Evolutionary conservation across 2,888 invertebrate species (phyloP), one percentile per base, ranked within the genome.

Genomic region (Spisula solida): DNA sequence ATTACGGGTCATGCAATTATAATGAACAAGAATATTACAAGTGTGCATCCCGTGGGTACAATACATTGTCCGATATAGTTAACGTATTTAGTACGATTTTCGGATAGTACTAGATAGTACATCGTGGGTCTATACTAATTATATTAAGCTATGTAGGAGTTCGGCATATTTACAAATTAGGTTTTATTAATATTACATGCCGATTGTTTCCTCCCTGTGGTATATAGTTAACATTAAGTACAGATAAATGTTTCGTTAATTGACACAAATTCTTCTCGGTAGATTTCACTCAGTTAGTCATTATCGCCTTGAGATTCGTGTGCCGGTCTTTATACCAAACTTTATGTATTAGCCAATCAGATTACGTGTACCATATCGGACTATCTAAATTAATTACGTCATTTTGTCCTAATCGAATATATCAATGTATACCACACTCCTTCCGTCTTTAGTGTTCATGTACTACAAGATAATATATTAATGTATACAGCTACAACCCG

Each of bases 131-230:
- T 14, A 34, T 75, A 34, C 14, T 75, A 75, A 75, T 75, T 34
- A 75, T 16, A 75, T 75, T 31, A 75, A 31, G 34, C 75, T 14
- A 16, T 4, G 31, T 31, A 12, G 31, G 29, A 31, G 75, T 75
- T 75, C 31, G 31, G 34, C 25, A 75, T 31, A 31, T 29, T 66
- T 31, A 75, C 75, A 34, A 83, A 83, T 75, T 83, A 83, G 83
- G 48, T 83, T 83, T 75, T 75, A 83, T 83, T 83, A 83, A 83
- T 83, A 75, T 51, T 83, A 47, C 48, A 83, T 66, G 83, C 75
- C 75, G 29, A 83, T 75, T 80, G 47, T 47, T 29, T 31, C 75
- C 18, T 75, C 83, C 83, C 75, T 16, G 14, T 31, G 75, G 34
- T 14, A 12, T 75, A 16, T 16, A 75, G 5, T 75, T 75, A 34